phyloP scores from a whole-genome alignment of 2,113 vertebrate genomes.

The Lagopus muta region DNA sequence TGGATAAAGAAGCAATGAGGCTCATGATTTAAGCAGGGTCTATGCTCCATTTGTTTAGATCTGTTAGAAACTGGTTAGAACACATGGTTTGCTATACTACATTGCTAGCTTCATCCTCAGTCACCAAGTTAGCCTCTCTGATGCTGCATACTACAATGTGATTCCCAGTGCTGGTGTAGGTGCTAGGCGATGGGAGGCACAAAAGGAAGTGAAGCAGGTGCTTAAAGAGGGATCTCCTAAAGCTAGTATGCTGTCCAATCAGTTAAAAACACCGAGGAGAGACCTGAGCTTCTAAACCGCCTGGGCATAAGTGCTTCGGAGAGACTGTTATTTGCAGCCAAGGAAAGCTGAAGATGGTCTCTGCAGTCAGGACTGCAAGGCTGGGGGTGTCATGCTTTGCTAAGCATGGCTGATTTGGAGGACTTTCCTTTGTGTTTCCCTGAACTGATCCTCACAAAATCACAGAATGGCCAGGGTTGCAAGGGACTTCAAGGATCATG shows the following conservation, averaged over 20 bases:
- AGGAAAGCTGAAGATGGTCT: neutral
- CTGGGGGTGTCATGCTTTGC: neutral
- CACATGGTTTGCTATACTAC: neutral
- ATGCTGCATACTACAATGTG: fast-evolving
- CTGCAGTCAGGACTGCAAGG: neutral
- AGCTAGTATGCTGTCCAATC: neutral
- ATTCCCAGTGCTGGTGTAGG: neutral
- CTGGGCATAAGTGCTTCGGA: neutral
- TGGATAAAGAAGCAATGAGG: neutral
- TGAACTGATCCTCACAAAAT: neutral
- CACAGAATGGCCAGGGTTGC: too few relatives aligned
- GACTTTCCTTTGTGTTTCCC: neutral
- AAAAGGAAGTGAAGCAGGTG: neutral
- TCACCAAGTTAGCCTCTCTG: neutral
- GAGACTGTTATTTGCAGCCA: neutral
- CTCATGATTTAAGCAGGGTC: neutral
- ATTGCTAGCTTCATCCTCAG: neutral
- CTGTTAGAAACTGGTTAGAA: neutral
- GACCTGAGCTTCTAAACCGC: neutral
- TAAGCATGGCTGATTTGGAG: neutral
- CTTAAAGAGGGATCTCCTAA: neutral
- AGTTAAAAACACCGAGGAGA: neutral
- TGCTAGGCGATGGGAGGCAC: neutral
- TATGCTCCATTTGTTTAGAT: neutral
- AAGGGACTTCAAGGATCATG: too few relatives aligned